Evolutionary conservation across 2,888 invertebrate species (phyloP).

Genomic region (Mythimna albipuncta): DNA sequence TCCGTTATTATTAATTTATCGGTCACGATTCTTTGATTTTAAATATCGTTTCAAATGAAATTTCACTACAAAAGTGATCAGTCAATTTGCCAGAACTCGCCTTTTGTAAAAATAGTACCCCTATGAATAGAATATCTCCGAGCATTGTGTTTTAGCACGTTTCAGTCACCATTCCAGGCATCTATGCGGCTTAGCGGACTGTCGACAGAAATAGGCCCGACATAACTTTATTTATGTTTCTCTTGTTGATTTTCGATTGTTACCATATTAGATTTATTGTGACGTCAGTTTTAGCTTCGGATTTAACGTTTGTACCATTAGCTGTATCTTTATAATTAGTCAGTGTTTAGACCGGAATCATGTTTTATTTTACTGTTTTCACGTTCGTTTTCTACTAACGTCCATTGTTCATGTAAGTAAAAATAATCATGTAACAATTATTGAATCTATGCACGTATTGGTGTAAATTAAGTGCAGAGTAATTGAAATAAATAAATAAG

Average conservation of each 20-base stretch:
- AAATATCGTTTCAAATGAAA: not conserved
- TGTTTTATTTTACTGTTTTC: not conserved
- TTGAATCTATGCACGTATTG: too few relatives aligned
- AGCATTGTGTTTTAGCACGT: constrained; percentile 64
- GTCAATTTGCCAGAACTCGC: constrained; percentile 15
- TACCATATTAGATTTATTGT: constrained; percentile 11
- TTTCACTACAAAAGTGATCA: constrained; percentile 13
- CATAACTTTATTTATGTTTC: constrained; percentile 35
- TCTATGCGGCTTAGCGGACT: constrained; percentile 40
- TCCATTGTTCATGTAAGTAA: not conserved
- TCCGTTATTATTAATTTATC: not conserved
- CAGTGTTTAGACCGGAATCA: not conserved
- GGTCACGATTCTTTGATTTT: not conserved
- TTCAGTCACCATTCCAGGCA: constrained; percentile 51
- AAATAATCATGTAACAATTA: too few relatives aligned
- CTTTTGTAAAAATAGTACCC: constrained; percentile 47
- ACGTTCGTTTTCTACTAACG: not conserved
- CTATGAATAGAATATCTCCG: constrained; percentile 61
- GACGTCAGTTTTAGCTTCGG: not conserved
- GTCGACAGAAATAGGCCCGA: constrained; percentile 50
- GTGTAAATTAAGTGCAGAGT: too few relatives aligned
- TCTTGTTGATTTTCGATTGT: constrained; percentile 27
- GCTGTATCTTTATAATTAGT: not conserved
- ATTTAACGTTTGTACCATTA: not conserved
- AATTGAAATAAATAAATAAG: too few relatives aligned